These are phyloP conservation scores for Oreochromis aureus DNA, from an alignment of 2,113 vertebrate genomes.

Conservation along the genomic window DNA sequence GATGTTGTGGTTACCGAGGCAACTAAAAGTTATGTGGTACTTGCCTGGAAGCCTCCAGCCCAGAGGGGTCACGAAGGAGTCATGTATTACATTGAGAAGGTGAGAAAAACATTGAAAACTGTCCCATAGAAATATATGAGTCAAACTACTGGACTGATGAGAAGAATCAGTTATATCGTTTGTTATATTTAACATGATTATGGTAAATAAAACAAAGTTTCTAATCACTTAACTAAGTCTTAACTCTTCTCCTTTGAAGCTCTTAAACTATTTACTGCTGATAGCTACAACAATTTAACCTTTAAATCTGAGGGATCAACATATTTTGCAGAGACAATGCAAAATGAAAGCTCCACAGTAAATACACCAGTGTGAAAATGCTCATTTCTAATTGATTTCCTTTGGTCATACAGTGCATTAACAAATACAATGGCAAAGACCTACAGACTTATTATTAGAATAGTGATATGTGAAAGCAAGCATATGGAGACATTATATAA, in stretches of 20 bases:
- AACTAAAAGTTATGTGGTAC: slow-evolving; percentile 97
- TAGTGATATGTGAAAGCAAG: not conserved
- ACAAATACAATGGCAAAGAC: not conserved
- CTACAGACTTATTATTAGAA: not conserved
- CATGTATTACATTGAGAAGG: slow-evolving; percentile 98
- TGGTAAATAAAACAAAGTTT: not conserved
- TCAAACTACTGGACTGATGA: not conserved
- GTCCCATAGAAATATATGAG: not conserved
- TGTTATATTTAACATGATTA: not conserved
- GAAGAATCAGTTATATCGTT: not conserved
- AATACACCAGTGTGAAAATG: not conserved
- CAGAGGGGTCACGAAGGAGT: slow-evolving; percentile 97
- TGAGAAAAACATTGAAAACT: slow-evolving; percentile 49
- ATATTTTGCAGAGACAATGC: not conserved
- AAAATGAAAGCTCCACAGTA: not conserved
- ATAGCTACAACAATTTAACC: not conserved
- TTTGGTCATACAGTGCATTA: not conserved
- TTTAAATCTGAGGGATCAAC: not conserved
- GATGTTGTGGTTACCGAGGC: slow-evolving; percentile 91
- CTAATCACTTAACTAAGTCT: not conserved
- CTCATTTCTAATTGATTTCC: not conserved
- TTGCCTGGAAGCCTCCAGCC: slow-evolving; percentile 93
- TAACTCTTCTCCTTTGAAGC: not conserved
- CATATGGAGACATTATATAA: not conserved
- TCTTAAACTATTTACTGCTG: not conserved